Evolutionary conservation across 2,888 invertebrate species (phyloP).

Genomic region (Perithous albicinctus): DNA sequence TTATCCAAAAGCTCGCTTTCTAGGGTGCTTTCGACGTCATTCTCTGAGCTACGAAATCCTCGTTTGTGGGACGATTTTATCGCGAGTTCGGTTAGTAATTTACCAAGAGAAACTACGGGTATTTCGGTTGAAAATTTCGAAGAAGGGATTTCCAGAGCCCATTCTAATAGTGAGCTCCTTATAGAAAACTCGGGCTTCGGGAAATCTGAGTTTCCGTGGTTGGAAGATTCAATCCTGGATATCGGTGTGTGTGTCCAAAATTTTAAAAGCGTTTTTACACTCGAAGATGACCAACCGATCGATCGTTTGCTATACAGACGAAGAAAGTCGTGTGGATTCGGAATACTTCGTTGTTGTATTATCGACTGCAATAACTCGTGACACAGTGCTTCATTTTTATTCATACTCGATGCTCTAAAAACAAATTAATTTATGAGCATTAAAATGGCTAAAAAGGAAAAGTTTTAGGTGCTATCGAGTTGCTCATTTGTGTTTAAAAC

Average conservation of each 20-base stretch:
- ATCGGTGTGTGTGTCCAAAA: conserved; percentile 80
- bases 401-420: conserved; percentile 85
- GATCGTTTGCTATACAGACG: conserved; percentile 83
- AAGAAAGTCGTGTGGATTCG: conserved; percentile 81
- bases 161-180: conserved; percentile 75
- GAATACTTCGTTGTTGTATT: conserved; percentile 79
- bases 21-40: conserved; percentile 16
- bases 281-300: conserved; percentile 81
- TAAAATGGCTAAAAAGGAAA: neutral
- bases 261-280: conserved; percentile 82
- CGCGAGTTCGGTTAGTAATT: conserved; percentile 74
- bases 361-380: conserved; percentile 84
- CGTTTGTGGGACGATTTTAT: conserved; percentile 72
- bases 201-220: conserved; percentile 68
- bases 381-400: conserved; percentile 83
- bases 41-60: conserved; percentile 44
- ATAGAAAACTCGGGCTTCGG: conserved; percentile 68
- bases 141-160: conserved; percentile 77
- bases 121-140: conserved; percentile 65
- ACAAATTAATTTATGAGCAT: neutral
- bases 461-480: too few species aligned
- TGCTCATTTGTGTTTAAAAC: too few species aligned
- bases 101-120: conserved; percentile 74
- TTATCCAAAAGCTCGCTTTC: conserved; percentile 62
- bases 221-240: conserved; percentile 72